These are phyloP conservation scores for Lottia scabra DNA, from an alignment of 2,888 invertebrate species.

Conservation along the genomic window DNA sequence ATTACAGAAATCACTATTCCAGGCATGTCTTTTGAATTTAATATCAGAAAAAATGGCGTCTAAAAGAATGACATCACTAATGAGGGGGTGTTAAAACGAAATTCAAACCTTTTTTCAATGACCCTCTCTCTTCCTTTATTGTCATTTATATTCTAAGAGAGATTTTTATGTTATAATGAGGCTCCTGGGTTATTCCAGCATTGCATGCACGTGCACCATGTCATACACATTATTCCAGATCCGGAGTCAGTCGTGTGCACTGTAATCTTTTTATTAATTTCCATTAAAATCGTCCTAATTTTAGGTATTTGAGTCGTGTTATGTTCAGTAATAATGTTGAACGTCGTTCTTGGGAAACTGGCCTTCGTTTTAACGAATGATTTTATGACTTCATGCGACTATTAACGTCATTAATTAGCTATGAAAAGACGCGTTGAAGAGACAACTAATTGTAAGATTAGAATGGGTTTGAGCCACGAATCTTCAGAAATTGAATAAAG, in stretches of 20 bases:
- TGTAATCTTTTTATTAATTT: conserved; percentile 6
- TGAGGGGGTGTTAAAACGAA: too few relatives aligned
- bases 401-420: background rate
- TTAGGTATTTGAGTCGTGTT: background rate
- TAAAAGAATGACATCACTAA: too few relatives aligned
- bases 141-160: background rate
- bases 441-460: background rate
- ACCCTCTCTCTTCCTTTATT: too few relatives aligned
- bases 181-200: background rate
- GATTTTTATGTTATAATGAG: conserved; percentile 3
- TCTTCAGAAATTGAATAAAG: background rate
- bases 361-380: background rate
- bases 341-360: background rate
- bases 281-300: conserved; percentile 3
- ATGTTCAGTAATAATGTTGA: background rate
- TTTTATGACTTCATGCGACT: background rate
- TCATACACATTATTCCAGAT: background rate
- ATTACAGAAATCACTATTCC: too few relatives aligned
- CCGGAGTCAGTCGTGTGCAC: background rate
- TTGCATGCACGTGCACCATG: background rate
- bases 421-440: conserved; percentile 2
- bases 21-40: too few relatives aligned
- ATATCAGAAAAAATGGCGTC: too few relatives aligned
- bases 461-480: background rate
- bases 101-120: too few relatives aligned